Evolutionary conservation across 1,140 invertebrate species (phyloP), one percentile per base, ranked within the genome.

Genomic region (Lordiphosa collinella): DNA sequence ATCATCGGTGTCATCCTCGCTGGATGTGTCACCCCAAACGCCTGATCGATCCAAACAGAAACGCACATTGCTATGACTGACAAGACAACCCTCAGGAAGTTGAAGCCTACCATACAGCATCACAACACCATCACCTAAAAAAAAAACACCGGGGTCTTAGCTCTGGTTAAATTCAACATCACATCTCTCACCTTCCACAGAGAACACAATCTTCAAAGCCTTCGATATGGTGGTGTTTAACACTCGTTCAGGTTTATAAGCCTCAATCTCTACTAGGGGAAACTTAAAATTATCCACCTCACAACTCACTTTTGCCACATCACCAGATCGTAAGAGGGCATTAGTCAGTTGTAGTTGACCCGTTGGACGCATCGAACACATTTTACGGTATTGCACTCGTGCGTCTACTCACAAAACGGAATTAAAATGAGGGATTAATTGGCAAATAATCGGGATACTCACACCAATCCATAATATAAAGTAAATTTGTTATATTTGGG

Each of bases 1-100:
- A 37, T 55, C 16, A 48, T 63, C 44, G 25, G n/a, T 34, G 18
- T 38, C 16, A 41, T 55, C 16, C 10, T 37, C 29, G 10, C 32
- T 32, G 12, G 13, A 11, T 36, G 34, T 12, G 41, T 32, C 7
- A 25, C 31, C 22, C 32, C 22, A 63, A 49, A 31, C 44, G 11
- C 25, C 40, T 31, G 41, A 18, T 38, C 50, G 35, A 44, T 37
- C 37, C 31, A 32, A 55, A 44, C 35, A 12, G 10, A 35, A 63
- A 54, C 55, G 41, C 13, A 41, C 53, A 36, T 36, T 47, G 18
- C 31, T 43, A 9, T 29, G 18, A 13, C n/a, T 32, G 22, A 22
- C 16, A 29, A 1, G 7, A 6, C 9, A 4, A 1, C n/a, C 2
- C 11, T 22, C 40, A n/a, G 8, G 6, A 18, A 11, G 10, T 29